A percentile compares a stretch with the other conserved stretches of the same genome.
Evolutionary conservation across 2,888 invertebrate species (phyloP).

Genomic region (Hecatera dysodea): DNA sequence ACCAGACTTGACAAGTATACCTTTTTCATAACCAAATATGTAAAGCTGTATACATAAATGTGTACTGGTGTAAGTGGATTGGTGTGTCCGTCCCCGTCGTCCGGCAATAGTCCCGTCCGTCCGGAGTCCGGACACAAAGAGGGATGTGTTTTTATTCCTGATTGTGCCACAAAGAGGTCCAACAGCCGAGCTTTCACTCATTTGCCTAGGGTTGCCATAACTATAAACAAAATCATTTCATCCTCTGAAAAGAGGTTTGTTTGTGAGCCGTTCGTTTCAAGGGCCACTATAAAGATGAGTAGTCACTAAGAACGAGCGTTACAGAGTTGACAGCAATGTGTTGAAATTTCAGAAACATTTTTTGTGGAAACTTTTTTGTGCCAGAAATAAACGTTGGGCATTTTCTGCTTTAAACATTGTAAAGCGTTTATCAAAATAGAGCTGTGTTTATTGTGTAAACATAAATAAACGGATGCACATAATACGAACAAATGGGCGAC

Average conservation of each 20-base stretch:
- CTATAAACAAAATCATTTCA: slow-evolving; percentile 66
- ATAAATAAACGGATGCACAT: background rate
- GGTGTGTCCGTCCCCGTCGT: slow-evolving; percentile 72
- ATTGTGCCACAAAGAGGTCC: slow-evolving; percentile 83
- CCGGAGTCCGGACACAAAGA: slow-evolving; percentile 74
- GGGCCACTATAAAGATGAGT: slow-evolving; percentile 54
- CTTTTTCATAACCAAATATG: slow-evolving; percentile 42
- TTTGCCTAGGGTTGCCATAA: slow-evolving; percentile 74
- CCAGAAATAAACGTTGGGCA: slow-evolving; percentile 2
- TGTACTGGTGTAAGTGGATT: slow-evolving; percentile 68
- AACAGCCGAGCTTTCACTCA: slow-evolving; percentile 81
- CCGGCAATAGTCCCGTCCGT: slow-evolving; percentile 69
- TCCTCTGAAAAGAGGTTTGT: slow-evolving; percentile 54
- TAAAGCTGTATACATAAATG: slow-evolving; percentile 40
- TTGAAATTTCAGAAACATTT: slow-evolving; percentile 24
- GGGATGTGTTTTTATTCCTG: slow-evolving; percentile 86
- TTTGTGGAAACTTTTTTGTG: slow-evolving; percentile 11
- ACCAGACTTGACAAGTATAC: slow-evolving; percentile 6
- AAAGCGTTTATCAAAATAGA: slow-evolving; percentile 32
- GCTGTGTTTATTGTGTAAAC: slow-evolving; percentile 23
- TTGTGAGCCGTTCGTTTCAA: slow-evolving; percentile 56
- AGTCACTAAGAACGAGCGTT: slow-evolving; percentile 55
- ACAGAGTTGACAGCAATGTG: slow-evolving; percentile 28
- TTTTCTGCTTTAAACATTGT: slow-evolving; percentile 30
- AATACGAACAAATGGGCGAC: background rate